Evolutionary conservation across 2,888 invertebrate genomes (phyloP), one percentile per base, ranked within the genome.

Genomic region (Diplazon laetatorius): DNA sequence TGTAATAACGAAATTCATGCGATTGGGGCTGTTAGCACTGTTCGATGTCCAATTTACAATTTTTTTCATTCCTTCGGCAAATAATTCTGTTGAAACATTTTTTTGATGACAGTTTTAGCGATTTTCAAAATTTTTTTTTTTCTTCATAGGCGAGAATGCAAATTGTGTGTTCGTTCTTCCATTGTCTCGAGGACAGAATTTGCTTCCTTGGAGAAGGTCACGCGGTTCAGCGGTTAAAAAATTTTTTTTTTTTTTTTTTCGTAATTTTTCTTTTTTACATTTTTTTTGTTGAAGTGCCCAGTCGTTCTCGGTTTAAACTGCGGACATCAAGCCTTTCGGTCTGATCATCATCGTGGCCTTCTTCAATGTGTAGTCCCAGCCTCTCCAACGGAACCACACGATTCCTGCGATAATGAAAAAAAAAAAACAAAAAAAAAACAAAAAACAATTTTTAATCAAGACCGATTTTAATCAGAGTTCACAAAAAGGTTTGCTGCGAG

Each of bases 361-460:
- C 91, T 97, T 97, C 81, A 97, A 92, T 16, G 97, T 97, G 92
- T 97, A 97, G 91, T 97, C 97, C 97, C 97, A 97, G 69, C 97
- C 97, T 91, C 97, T 94, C 97, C 97, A 97, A 87, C 97, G 95
- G 94, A 97, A 97, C 97, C 97, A 97, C 5, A 97, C 97, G 84
- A 97, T 97, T 81, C 96, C 96, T 96, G 91, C 25, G 72, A 76
- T 6, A 30, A 30, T 30, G 6, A 30, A 30, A 30, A 30, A 30
- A 5, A 30, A 5, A 30, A 30, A 30, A 30, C 30, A 30, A 30
- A 5, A 6, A 30, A 30, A 30, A 30, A 30, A 30, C 6, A 30
- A 30, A 30, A 30, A 30, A 5, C 30, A 6, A 30, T 30, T 30
- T 30, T 30, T 30, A 2, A 6, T n/a, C 30, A 30, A 30, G 30